Conservation (phyloP, 2,113 vertebrate genomes). For the Nesoenas mayeri region DNA sequence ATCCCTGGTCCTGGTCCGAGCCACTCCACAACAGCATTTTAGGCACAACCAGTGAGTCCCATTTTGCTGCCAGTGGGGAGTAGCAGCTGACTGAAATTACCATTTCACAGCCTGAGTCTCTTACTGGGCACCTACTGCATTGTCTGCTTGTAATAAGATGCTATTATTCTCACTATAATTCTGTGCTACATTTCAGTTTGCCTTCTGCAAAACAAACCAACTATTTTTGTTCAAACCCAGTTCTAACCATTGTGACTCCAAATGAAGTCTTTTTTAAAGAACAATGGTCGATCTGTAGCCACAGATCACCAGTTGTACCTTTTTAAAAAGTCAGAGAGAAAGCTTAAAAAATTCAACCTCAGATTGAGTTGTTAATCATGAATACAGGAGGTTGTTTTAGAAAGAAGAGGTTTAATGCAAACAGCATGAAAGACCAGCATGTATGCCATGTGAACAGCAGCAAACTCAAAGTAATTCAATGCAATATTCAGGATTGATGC, state of each 20-base stretch:
- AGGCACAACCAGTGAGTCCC: not conserved
- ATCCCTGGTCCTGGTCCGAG: not conserved
- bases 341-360: not conserved
- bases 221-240: not conserved
- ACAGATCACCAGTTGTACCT: not conserved
- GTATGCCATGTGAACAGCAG: not conserved
- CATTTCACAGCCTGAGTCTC: not conserved
- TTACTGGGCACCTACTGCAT: not conserved
- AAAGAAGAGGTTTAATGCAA: slow-evolving; percentile 33
- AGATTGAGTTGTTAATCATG: not conserved
- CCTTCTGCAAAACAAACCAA: not conserved
- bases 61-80: not conserved
- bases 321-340: not conserved
- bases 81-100: not conserved
- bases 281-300: not conserved
- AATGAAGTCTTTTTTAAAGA: not conserved
- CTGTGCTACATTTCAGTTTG: not conserved
- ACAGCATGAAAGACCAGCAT: slow-evolving; percentile 20
- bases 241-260: not conserved
- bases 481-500: not conserved
- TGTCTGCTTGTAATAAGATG: not conserved
- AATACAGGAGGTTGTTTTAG: not conserved
- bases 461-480: slow-evolving; percentile 34
- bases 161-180: not conserved
- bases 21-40: not conserved